A percentile compares a stretch with the other conserved stretches of the same genome.
Conservation (phyloP, 2,797 vertebrate genomes). For the Smutsia temminckii region DNA sequence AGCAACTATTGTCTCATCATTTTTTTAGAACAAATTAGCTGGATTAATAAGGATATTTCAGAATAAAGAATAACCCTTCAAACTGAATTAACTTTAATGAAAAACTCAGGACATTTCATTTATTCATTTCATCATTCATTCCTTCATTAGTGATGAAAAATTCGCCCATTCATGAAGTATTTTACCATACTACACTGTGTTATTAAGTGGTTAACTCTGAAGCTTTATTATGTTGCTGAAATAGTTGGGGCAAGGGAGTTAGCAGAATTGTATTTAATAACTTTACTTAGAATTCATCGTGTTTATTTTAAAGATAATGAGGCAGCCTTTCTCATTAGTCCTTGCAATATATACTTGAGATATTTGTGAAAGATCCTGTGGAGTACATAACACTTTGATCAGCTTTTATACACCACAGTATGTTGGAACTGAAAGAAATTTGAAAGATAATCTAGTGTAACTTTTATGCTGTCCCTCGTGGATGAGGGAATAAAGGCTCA, state of each 20-base stretch:
- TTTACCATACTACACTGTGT: background rate
- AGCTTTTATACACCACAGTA: background rate
- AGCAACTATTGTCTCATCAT: background rate
- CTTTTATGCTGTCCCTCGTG: background rate
- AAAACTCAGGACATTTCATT: background rate
- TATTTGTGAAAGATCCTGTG: background rate
- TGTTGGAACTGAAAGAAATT: conserved; percentile 15
- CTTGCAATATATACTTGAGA: background rate
- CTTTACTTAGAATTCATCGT: background rate
- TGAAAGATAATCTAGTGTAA: background rate
- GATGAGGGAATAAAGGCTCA: background rate
- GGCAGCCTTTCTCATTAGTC: background rate
- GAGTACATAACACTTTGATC: background rate
- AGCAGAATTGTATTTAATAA: background rate
- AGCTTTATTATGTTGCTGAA: conserved; percentile 17
- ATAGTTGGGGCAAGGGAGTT: background rate
- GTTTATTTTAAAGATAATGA: conserved; percentile 37
- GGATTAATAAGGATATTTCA: background rate
- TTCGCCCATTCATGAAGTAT: background rate
- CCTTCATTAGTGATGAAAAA: background rate
- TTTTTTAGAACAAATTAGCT: background rate
- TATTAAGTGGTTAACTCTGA: background rate
- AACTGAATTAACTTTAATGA: background rate
- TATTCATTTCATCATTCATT: background rate
- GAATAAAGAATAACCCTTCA: conserved; percentile 1